Percentiles rank a stretch among this genome's conserved stretches.
phyloP scores from a whole-genome alignment of 92 coral and sea anemone species.

The Phenganax marumi region DNA sequence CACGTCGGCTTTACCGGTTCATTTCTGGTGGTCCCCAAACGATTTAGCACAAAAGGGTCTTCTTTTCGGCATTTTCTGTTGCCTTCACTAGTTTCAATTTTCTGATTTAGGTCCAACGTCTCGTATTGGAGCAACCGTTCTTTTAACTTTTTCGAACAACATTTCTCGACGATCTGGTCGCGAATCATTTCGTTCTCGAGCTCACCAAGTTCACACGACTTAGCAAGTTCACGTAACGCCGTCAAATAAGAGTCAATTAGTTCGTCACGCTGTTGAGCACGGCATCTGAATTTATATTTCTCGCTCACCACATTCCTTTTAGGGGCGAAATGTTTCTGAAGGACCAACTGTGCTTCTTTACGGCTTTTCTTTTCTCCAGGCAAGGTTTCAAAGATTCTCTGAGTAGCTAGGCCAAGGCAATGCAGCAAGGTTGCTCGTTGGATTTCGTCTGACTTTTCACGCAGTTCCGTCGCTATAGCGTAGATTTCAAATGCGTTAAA shows the following conservation, averaged over 20 bases:
- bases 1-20: neutral
- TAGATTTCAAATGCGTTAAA: neutral
- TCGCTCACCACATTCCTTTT: slow-evolving; percentile 48
- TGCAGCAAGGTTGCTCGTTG: too few species aligned
- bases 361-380: slow-evolving; percentile 37
- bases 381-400: slow-evolving; percentile 44
- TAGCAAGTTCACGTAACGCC: slow-evolving; percentile 36
- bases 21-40: neutral
- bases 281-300: slow-evolving; percentile 44
- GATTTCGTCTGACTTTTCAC: too few species aligned
- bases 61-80: slow-evolving; percentile 41
- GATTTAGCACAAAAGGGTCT: slow-evolving; percentile 38
- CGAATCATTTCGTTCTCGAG: slow-evolving; percentile 44
- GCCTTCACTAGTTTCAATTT: neutral
- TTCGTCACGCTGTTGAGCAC: slow-evolving; percentile 39
- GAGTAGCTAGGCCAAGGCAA: slow-evolving; percentile 34
- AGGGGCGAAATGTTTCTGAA: too few species aligned
- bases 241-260: slow-evolving; percentile 41
- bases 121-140: slow-evolving; percentile 46
- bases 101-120: slow-evolving; percentile 27
- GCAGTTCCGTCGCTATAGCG: neutral
- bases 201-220: slow-evolving; percentile 40
- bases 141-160: slow-evolving; percentile 24
- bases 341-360: slow-evolving; percentile 9
- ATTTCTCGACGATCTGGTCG: slow-evolving; percentile 40